phyloP scores from a whole-genome alignment of 2,797 vertebrate species.

The Chelidonichthys spinosus region DNA sequence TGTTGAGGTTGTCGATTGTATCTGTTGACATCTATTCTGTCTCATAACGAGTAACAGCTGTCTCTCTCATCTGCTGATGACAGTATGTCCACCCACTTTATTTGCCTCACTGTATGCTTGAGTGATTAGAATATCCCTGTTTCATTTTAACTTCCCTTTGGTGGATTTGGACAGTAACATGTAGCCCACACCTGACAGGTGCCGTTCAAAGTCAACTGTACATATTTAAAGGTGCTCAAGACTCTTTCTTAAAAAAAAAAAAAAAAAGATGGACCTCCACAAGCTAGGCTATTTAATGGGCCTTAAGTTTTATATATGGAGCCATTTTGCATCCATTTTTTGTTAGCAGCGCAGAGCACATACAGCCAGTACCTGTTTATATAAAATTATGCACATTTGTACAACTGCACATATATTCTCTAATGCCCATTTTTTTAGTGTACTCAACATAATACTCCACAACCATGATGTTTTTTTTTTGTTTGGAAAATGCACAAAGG shows the following conservation, averaged over 20 bases:
- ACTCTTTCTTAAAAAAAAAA: not conserved
- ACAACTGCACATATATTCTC: not conserved
- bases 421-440: not conserved
- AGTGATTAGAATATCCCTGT: constrained; percentile 54
- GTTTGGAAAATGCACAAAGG: constrained; percentile 2
- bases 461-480: not conserved
- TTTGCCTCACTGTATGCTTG: constrained; percentile 2
- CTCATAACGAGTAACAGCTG: not conserved
- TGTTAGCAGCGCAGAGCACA: too few relatives aligned
- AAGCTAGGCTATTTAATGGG: not conserved
- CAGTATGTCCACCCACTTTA: not conserved
- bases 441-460: constrained; percentile 1
- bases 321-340: not conserved
- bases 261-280: not conserved
- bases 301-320: not conserved
- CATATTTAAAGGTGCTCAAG: not conserved
- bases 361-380: not conserved
- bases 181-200: constrained; percentile 18
- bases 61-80: not conserved
- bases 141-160: constrained; percentile 48
- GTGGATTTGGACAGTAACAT: constrained; percentile 8
- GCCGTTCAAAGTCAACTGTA: constrained; percentile 13
- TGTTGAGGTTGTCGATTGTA: not conserved
- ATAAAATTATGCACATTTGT: not conserved
- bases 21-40: not conserved